Base-by-base conservation (phyloP, 1,140 invertebrate species). In the Penaeus indicus region DNA sequence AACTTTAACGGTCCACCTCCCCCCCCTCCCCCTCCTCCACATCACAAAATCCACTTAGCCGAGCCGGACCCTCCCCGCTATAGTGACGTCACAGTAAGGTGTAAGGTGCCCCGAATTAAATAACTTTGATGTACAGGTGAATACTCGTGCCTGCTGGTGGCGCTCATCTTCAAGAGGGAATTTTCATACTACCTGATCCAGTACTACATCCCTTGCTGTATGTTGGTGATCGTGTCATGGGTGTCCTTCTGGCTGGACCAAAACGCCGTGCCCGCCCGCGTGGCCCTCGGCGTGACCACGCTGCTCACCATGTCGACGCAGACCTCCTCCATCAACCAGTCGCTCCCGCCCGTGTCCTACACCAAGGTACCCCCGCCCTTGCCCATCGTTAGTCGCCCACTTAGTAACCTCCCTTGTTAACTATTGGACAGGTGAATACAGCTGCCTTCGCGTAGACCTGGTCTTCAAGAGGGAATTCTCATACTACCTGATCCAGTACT, bases 401-500 rank as follows among this genome's bases (percentile, higher is more conserved):
- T 91, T 95, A 38, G 94, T 94, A 91, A 94, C 94, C 89, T 93
- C 94, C 47, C 90, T 94, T 27, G 94, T 94, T 75, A 94, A 94
- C 91, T 89, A 67, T 88, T 72, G 80, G 78, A 90, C 90, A 94
- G 94, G 94, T 67, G 92, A 92, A 85, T 94, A 95, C 95, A 98
- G 97, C 94, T 99, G 98, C 93, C 93, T 99, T 91, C 97, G 98
- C 94, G 98, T 99, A 91, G 97, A 98, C 93, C 94, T 99, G 91
- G 94, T 97, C 91, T 98, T 99, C 95, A 98, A 98, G 94, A 94
- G 98, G 92, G 97, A 99, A 94, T 99, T 99, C 96, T 97, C 96
- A 94, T 99, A 99, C 95, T 99, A 99, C 94, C 95, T 99, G 91
- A 98, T 99, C 92, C 98, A 99, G 90, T 98, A 98, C 94, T 98